A percentile compares a stretch with the other conserved stretches of the same genome.
Evolutionary conservation across 2,113 vertebrate genomes (phyloP).

Genomic region (Chrysochloris asiatica): DNA sequence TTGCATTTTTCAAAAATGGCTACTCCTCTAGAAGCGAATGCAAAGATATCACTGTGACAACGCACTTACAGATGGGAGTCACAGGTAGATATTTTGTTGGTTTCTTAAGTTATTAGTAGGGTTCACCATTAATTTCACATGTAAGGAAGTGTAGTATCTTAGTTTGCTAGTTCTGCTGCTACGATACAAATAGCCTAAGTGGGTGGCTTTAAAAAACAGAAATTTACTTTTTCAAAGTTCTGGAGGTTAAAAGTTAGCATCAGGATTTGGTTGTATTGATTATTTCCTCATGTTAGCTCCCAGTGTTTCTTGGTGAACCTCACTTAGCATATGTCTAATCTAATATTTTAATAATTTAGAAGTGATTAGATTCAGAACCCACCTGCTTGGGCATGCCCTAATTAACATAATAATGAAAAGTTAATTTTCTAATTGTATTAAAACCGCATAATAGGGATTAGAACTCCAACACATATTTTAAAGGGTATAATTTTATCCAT

Average conservation of each 20-base stretch:
- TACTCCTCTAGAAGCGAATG: conserved; percentile 2
- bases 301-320: not conserved
- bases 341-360: not conserved
- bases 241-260: not conserved
- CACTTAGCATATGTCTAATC: not conserved
- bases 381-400: not conserved
- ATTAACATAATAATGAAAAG: not conserved
- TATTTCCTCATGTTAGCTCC: not conserved
- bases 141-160: not conserved
- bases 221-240: not conserved
- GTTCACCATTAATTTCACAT: not conserved
- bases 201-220: not conserved
- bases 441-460: not conserved
- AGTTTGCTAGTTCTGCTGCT: not conserved
- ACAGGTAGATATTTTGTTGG: not conserved
- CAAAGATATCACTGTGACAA: not conserved
- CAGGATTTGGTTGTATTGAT: not conserved
- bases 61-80: not conserved
- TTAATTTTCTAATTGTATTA: not conserved
- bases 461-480: not conserved
- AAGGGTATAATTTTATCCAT: not conserved
- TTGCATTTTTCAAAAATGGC: conserved; percentile 18
- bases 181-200: not conserved
- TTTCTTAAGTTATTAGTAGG: not conserved
- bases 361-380: not conserved